Percentiles rank a stretch among this genome's conserved stretches.
phyloP scores from a whole-genome alignment of 1,140 invertebrate species.

The Drosophila virilis region DNA sequence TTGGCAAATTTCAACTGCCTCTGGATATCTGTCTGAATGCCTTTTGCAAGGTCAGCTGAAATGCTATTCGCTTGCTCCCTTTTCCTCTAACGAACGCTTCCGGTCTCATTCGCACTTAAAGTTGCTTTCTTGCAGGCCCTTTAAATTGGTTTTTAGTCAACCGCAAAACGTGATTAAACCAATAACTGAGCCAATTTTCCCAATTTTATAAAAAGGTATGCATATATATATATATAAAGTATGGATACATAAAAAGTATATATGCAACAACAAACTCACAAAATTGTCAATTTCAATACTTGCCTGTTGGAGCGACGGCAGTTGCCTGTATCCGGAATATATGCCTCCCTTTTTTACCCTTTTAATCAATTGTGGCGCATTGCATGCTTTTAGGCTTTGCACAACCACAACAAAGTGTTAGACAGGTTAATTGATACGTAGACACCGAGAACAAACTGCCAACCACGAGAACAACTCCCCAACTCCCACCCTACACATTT shows the following conservation, averaged over 20 bases:
- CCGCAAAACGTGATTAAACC: slow-evolving; percentile 68
- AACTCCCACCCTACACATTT: slow-evolving; percentile 14
- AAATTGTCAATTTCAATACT: slow-evolving; percentile 66
- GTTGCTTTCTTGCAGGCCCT: slow-evolving; percentile 1
- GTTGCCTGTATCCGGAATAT: slow-evolving; percentile 30
- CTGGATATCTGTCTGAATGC: slow-evolving; percentile 48
- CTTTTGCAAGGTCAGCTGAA: slow-evolving; percentile 25
- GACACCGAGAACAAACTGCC: slow-evolving; percentile 48
- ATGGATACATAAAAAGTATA: not conserved
- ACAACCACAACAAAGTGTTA: slow-evolving; percentile 75
- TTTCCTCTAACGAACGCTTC: not conserved
- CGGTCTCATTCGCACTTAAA: slow-evolving; percentile 1
- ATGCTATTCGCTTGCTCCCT: not conserved
- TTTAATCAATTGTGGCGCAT: slow-evolving; percentile 25
- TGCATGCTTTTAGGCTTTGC: slow-evolving; percentile 11
- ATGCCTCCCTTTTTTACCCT: slow-evolving; percentile 9
- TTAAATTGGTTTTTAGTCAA: slow-evolving; percentile 26
- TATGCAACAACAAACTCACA: slow-evolving; percentile 32
- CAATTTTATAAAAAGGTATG: slow-evolving; percentile 6
- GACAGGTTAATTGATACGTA: slow-evolving; percentile 74
- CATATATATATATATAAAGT: not conserved
- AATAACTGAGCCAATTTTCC: slow-evolving; percentile 67
- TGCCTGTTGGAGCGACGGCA: slow-evolving; percentile 32
- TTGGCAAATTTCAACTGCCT: slow-evolving; percentile 55
- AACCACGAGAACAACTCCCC: slow-evolving; percentile 3